Evolutionary conservation across 2,888 invertebrate genomes (phyloP), one percentile per base, ranked within the genome.

Genomic region (Trilocha varians): DNA sequence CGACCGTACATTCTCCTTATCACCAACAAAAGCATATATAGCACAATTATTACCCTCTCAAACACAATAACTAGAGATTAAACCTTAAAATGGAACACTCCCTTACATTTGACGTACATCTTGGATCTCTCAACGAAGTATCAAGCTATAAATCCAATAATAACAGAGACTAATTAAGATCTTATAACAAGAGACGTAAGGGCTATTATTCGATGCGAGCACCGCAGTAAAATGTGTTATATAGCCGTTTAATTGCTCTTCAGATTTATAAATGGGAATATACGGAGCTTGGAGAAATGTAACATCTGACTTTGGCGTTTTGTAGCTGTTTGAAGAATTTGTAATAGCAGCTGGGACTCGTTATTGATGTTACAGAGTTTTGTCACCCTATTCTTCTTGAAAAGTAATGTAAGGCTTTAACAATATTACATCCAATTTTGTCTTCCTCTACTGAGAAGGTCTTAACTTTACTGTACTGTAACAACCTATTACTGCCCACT

Each of bases 131-230:
- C 25, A 25, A 25, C 25, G 25, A 25, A 25, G 25, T 25, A 25
- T 25, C 25, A 11, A 25, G 25, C 25, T 11, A 11, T 25, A 25
- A 25, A 25, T 25, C 25, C 25, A 25, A 25, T 25, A 25, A 25
- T 25, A 25, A 25, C 25, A 2, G 25, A 25, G 13, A 17, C 16
- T 33, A 39, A 16, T 39, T 17, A 39, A 39, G 34, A 16, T 16
- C 39, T 39, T 18, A 39, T 5, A 17, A 34, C 39, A 17, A 39
- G 39, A 32, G 39, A 13, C 34, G 39, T 17, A 15, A 34, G 39
- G 33, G 13, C 34, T 39, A 34, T 39, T 32, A 39, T 39, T 34
- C 17, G 25, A 25, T 25, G 25, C 11, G 25, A 25, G 25, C 25
- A 25, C 25, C 25, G 25, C 25, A 25, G 11, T 25, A 25, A 25